Percentiles rank a stretch among this genome's conserved stretches.
Evolutionary conservation across 2,888 invertebrate genomes (phyloP).

Genomic region (Candidula unifasciata): DNA sequence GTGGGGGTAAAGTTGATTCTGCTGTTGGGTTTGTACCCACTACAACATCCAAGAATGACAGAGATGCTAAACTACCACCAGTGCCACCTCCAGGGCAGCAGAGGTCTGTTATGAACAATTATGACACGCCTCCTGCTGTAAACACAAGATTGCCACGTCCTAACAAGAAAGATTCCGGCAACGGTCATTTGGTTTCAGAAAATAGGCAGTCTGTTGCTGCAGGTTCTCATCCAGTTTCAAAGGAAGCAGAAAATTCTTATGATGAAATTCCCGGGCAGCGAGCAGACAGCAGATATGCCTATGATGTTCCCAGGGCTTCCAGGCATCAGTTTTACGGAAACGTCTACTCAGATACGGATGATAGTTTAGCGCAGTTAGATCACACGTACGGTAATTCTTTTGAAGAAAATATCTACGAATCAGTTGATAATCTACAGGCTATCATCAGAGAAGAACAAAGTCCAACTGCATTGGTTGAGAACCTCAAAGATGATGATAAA

Average conservation of each 20-base stretch:
- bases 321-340: neutral
- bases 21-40: neutral
- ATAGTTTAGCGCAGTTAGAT: constrained; percentile 1
- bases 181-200: neutral
- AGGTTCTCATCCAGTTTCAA: neutral
- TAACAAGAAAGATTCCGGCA: neutral
- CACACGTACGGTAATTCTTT: constrained; percentile 37
- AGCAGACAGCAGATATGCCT: neutral
- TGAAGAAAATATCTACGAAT: constrained; percentile 53
- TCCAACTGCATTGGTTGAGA: neutral
- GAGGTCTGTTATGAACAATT: constrained; percentile 43
- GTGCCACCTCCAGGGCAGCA: constrained; percentile 22
- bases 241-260: constrained; percentile 21
- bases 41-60: neutral
- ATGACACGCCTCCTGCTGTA: constrained; percentile 41
- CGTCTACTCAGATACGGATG: neutral
- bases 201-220: neutral
- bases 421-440: constrained; percentile 48
- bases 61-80: constrained; percentile 11
- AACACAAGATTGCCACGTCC: neutral
- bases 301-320: constrained; percentile 41
- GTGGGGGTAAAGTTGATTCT: neutral
- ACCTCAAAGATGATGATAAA: constrained; percentile 14
- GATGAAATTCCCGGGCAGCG: neutral
- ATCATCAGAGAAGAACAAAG: constrained; percentile 33